Evolutionary conservation across 1,140 invertebrate species (phyloP), one percentile per base, ranked within the genome.

Genomic region (Nasonia vitripennis): DNA sequence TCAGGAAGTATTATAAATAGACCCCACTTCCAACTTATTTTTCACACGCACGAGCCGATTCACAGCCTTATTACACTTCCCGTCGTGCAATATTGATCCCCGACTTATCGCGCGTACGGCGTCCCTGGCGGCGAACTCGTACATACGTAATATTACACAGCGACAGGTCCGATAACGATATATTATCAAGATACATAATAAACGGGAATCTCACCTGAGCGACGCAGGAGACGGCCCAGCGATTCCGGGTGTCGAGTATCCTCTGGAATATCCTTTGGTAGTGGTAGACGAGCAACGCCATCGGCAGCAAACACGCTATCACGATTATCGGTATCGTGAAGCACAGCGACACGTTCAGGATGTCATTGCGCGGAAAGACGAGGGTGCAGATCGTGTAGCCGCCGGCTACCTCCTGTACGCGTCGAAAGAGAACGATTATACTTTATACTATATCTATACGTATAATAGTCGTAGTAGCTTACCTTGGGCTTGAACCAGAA

Each of bases 201-300:
- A 62, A 62, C 55, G 67, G 20, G 34, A 6, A 9, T 34, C 73
- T 89, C 73, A 94, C 92, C 88, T 93, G 91, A 7, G 89, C 89
- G 0, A 94, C 93, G 86, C 93, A 94, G 7, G 94, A 91, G 9
- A 92, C 91, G 0, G 93, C 92, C 94, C 94, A 94, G 79, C 94
- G 88, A 81, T 92, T 93, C 86, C 94, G 91, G 0, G 94, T 94
- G 27, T 94, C 91, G 71, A 94, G 87, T 75, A 95, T 93, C 81
- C 94, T 94, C 83, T 94, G 92, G 86, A 95, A 95, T 81, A 95
- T 95, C 80, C 92, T 90, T 74, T 95, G 94, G 89, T 95, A 95
- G 88, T 95, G 94, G 89, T 94, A 94, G 48, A 95, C 94, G 20
- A 95, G 89, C 10, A 95, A 90, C 1, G 90, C 89, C 93, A 95